Conservation (phyloP, 2,888 invertebrate genomes). For the Alloscopus bannaensis region DNA sequence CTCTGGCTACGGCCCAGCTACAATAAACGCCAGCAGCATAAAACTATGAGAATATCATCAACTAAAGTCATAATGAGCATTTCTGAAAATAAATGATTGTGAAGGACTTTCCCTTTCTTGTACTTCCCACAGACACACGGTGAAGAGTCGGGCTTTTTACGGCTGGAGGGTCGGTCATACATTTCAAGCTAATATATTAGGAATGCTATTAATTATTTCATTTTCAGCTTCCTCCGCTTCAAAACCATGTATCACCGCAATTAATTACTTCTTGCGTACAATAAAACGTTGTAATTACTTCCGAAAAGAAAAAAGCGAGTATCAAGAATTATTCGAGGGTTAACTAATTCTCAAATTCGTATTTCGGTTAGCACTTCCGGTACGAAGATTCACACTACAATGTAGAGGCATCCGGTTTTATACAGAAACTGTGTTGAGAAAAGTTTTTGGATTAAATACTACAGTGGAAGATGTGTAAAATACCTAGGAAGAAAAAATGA, state of each 20-base stretch:
- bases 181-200: slow-evolving; percentile 31
- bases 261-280: slow-evolving; percentile 47
- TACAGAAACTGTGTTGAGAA: no score
- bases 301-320: slow-evolving; percentile 32
- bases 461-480: no score
- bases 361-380: no score
- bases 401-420: no score
- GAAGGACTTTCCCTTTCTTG: slow-evolving; percentile 1
- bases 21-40: slow-evolving; percentile 48
- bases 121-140: background rate
- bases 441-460: no score
- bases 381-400: no score
- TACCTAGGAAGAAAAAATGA: no score
- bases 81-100: background rate
- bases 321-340: no score
- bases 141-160: background rate
- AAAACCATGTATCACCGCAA: slow-evolving; percentile 37
- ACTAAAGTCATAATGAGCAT: slow-evolving; percentile 27
- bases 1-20: slow-evolving; percentile 50
- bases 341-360: no score
- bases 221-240: slow-evolving; percentile 54
- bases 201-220: slow-evolving; percentile 39
- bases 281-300: slow-evolving; percentile 50
- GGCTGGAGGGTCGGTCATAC: slow-evolving; percentile 27
- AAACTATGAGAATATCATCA: slow-evolving; percentile 38